A percentile compares a stretch with the other conserved stretches of the same genome.
These are phyloP conservation scores for Knipowitschia caucasica DNA, from an alignment of 2,797 vertebrate species.

Conservation along the genomic window DNA sequence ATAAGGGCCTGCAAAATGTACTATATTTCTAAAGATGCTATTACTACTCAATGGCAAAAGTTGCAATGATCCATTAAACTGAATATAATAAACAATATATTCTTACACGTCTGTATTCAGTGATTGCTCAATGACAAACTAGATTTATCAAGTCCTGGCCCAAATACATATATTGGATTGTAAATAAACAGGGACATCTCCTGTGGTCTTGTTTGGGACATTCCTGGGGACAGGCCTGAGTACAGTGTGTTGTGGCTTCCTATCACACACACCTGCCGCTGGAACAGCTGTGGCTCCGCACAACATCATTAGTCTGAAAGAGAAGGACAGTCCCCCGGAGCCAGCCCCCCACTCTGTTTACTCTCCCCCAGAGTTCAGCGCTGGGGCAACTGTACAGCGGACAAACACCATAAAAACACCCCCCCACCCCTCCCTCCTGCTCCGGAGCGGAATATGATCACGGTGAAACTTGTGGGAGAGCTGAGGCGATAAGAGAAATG, in stretches of 20 bases:
- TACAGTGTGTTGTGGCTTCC: conserved; percentile 55
- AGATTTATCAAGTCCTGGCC: no score
- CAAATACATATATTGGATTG: no score
- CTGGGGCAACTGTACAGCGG: conserved; percentile 60
- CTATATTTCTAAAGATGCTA: no score
- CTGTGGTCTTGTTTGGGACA: conserved; percentile 74
- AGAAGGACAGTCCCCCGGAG: conserved; percentile 64
- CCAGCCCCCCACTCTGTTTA: conserved; percentile 51
- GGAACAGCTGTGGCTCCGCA: conserved; percentile 74
- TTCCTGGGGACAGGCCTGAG: conserved; percentile 65
- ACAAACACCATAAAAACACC: conserved; percentile 62
- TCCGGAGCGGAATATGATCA: conserved; percentile 49
- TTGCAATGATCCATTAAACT: no score
- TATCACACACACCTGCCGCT: conserved; percentile 77
- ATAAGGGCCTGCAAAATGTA: no score
- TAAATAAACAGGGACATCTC: no score
- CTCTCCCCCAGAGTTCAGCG: conserved; percentile 63
- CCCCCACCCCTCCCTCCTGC: conserved; percentile 8
- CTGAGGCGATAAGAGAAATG: conserved; percentile 53
- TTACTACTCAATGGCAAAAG: no score
- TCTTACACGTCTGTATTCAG: no score
- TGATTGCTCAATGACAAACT: no score
- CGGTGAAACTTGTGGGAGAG: conserved; percentile 53
- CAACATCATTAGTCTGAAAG: conserved; percentile 77
- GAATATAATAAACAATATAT: no score